A percentile compares a stretch with the other conserved stretches of the same genome.
phyloP scores from a whole-genome alignment of 2,797 vertebrate species.

The Sebastes umbrosus region DNA sequence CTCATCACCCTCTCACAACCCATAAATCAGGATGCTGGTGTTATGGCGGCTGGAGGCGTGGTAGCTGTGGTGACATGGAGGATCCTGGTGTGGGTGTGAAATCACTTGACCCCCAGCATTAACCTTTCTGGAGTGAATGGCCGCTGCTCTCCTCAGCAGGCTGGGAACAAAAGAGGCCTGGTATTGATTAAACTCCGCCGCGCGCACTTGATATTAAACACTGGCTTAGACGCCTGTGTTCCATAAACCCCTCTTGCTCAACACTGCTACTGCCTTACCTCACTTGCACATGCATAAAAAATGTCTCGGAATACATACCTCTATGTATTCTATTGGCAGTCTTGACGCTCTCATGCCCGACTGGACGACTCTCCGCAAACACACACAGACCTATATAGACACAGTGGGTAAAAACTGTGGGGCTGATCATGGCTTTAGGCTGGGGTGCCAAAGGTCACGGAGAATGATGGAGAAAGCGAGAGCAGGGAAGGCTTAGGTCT shows the following conservation, averaged over 20 bases:
- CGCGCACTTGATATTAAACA: slow-evolving; percentile 96
- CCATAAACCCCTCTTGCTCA: slow-evolving; percentile 41
- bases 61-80: slow-evolving; percentile 89
- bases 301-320: neutral
- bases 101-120: slow-evolving; percentile 99
- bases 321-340: neutral
- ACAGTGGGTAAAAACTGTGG: slow-evolving; percentile 19
- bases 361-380: neutral
- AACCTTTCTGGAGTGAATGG: slow-evolving; percentile 97
- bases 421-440: slow-evolving; percentile 51
- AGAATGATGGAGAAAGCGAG: slow-evolving; percentile 65
- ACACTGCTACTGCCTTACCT: slow-evolving; percentile 15
- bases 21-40: slow-evolving; percentile 98
- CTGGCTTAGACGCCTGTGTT: slow-evolving; percentile 83
- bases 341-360: neutral
- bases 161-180: slow-evolving; percentile 92
- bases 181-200: slow-evolving; percentile 97
- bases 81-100: slow-evolving; percentile 96
- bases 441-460: slow-evolving; percentile 59
- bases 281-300: neutral
- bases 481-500: slow-evolving; percentile 76
- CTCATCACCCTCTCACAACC: slow-evolving; percentile 83
- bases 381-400: slow-evolving; percentile 12
- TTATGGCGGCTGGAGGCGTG: slow-evolving; percentile 94
- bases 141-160: slow-evolving; percentile 89